These are phyloP conservation scores for Paracentrotus lividus DNA, from an alignment of 53 echinoderm and acorn worm species.

Conservation along the genomic window DNA sequence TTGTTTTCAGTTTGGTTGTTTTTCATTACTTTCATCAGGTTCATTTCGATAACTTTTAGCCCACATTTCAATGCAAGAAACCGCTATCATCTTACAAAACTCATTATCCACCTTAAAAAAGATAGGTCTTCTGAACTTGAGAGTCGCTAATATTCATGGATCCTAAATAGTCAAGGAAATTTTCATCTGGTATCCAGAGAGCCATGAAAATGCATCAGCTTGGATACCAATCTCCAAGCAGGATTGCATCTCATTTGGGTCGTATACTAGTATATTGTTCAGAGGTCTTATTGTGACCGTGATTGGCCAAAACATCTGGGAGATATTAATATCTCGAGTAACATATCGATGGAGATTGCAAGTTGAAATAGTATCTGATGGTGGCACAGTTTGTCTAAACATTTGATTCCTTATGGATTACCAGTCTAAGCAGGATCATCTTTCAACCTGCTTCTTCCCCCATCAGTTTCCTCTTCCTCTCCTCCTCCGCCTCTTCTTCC, in stretches of 20 bases:
- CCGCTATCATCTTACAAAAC: not conserved
- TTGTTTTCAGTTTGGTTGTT: not conserved
- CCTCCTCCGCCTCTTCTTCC: not conserved
- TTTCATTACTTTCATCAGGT: not conserved
- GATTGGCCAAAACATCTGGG: slow-evolving; percentile 37
- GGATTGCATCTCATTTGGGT: slow-evolving; percentile 1
- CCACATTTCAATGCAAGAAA: not conserved
- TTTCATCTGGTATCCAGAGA: not conserved
- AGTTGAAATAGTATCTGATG: slow-evolving; percentile 17
- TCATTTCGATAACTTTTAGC: not conserved
- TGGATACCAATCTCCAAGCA: not conserved
- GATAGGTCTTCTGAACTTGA: not conserved
- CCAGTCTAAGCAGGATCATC: not conserved
- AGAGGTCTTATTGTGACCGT: not conserved
- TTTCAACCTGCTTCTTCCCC: not conserved
- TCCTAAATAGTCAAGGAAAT: not conserved
- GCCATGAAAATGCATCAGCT: not conserved
- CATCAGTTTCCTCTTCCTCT: not conserved
- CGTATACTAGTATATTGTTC: no score
- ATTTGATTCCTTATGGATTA: slow-evolving; percentile 18
- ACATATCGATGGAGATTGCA: slow-evolving; percentile 3
- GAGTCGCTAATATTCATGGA: not conserved
- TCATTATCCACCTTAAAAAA: no score
- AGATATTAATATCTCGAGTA: slow-evolving; percentile 21
- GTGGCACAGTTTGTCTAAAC: slow-evolving; percentile 30